Percentiles rank a stretch among this genome's conserved stretches.
Conservation (phyloP, 2,888 invertebrate species). For the Cremastinae sp. region DNA sequence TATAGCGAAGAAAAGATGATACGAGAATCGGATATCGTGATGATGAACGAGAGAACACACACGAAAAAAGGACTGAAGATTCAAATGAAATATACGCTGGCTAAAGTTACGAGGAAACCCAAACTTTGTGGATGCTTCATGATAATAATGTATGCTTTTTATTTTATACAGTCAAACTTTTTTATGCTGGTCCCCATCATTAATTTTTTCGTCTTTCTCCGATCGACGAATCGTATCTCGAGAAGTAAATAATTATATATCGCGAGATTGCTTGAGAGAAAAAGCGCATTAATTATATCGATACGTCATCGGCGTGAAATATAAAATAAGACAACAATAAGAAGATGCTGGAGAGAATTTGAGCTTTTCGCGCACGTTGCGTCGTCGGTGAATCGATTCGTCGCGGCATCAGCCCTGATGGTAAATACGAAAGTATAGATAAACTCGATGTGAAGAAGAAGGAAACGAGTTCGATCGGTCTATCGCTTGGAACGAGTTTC, state of each 20-base stretch:
- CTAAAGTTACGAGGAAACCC: slow-evolving; percentile 64
- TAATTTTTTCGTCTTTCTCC: no score
- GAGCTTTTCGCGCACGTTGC: slow-evolving; percentile 64
- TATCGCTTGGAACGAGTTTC: slow-evolving; percentile 7
- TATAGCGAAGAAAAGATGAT: slow-evolving; percentile 57
- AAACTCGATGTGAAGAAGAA: neutral
- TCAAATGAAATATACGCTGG: slow-evolving; percentile 42
- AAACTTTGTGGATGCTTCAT: slow-evolving; percentile 66
- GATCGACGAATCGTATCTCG: neutral
- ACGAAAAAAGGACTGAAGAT: slow-evolving; percentile 17
- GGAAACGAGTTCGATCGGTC: slow-evolving; percentile 1
- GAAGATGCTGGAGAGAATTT: slow-evolving; percentile 62
- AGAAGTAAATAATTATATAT: slow-evolving; percentile 2
- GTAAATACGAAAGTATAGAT: slow-evolving; percentile 22
- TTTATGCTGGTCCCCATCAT: no score
- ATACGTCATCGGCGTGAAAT: neutral
- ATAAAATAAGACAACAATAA: neutral
- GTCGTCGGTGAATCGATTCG: slow-evolving; percentile 75
- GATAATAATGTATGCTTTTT: slow-evolving; percentile 70
- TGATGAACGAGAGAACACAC: slow-evolving; percentile 8
- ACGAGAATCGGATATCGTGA: slow-evolving; percentile 14
- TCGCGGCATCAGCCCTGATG: slow-evolving; percentile 63
- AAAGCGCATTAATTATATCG: slow-evolving; percentile 22
- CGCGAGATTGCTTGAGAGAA: neutral
- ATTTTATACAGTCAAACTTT: slow-evolving; percentile 56